A percentile compares a stretch with the other conserved stretches of the same genome.
phyloP scores from a whole-genome alignment of 2,797 vertebrate genomes.

The Borostomias antarcticus region DNA sequence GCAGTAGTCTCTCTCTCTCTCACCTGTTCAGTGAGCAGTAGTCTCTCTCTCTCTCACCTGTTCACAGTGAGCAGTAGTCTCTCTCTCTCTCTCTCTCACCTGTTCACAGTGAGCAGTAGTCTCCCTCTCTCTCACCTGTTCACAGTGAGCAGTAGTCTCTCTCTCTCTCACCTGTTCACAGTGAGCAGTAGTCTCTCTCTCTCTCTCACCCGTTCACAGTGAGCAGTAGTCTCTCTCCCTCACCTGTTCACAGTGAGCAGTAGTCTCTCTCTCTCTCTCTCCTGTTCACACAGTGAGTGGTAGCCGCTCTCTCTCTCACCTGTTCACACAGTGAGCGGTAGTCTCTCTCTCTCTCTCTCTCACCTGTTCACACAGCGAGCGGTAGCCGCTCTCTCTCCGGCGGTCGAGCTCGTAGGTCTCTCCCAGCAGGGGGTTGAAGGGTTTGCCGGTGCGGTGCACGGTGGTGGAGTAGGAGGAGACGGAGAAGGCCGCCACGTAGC shows the following conservation, averaged over 20 bases:
- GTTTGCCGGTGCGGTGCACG: conserved; percentile 93
- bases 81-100: neutral
- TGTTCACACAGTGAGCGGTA: conserved; percentile 87
- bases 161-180: too few relatives aligned
- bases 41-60: too few relatives aligned
- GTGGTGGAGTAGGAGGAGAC: conserved; percentile 97
- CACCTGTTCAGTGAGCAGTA: too few relatives aligned
- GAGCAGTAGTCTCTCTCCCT: neutral
- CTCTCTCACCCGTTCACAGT: too few relatives aligned
- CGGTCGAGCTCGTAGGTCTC: conserved; percentile 96
- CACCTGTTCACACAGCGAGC: conserved; percentile 95
- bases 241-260: too few relatives aligned
- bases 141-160: too few relatives aligned
- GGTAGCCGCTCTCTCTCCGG: conserved; percentile 88
- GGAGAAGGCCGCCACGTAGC: conserved; percentile 93
- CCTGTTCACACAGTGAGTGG: neutral
- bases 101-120: neutral
- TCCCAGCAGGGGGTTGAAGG: conserved; percentile 95
- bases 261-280: neutral
- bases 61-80: too few relatives aligned
- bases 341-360: neutral
- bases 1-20: too few relatives aligned
- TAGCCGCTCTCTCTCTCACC: too few relatives aligned
- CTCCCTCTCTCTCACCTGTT: neutral
- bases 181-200: too few relatives aligned